phyloP scores from a whole-genome alignment of 2,888 invertebrate species.

The Scaptomyza reducta region DNA sequence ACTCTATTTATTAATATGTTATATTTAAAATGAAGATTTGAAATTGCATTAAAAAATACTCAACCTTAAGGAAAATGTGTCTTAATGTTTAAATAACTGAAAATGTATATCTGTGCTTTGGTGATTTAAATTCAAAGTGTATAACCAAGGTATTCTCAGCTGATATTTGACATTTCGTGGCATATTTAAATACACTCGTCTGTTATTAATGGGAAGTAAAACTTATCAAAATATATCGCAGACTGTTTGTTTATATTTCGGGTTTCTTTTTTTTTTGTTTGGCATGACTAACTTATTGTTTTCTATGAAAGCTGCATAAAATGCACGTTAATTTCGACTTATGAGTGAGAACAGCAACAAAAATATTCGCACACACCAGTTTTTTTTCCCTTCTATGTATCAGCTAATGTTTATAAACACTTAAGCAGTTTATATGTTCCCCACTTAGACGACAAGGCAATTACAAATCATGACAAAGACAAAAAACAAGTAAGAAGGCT shows the following conservation, averaged over 20 bases:
- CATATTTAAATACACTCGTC: not conserved
- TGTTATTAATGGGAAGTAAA: conserved; percentile 7
- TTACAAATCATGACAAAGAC: not conserved
- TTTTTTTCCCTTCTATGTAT: not conserved
- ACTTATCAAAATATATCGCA: not conserved
- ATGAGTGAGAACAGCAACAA: conserved; percentile 55
- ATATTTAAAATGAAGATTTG: conserved; percentile 9
- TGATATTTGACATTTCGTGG: too few species aligned
- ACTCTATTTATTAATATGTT: not conserved
- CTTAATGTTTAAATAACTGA: too few species aligned
- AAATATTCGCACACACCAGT: conserved; percentile 55
- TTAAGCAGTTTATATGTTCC: not conserved
- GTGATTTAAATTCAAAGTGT: too few species aligned
- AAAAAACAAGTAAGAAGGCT: too few species aligned
- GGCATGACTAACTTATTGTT: conserved; percentile 8
- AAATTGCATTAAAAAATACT: conserved; percentile 1
- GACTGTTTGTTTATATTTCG: conserved; percentile 22
- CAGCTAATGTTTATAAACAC: conserved; percentile 4
- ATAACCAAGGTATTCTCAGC: too few species aligned
- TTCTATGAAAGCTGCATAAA: conserved; percentile 33
- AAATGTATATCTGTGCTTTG: not conserved
- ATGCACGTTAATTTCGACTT: conserved; percentile 48
- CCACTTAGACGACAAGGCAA: conserved; percentile 1
- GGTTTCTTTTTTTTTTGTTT: conserved; percentile 11
- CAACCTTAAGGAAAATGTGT: not conserved